phyloP scores from a whole-genome alignment of 2,888 invertebrate species.

The Ernsta delagoae region DNA sequence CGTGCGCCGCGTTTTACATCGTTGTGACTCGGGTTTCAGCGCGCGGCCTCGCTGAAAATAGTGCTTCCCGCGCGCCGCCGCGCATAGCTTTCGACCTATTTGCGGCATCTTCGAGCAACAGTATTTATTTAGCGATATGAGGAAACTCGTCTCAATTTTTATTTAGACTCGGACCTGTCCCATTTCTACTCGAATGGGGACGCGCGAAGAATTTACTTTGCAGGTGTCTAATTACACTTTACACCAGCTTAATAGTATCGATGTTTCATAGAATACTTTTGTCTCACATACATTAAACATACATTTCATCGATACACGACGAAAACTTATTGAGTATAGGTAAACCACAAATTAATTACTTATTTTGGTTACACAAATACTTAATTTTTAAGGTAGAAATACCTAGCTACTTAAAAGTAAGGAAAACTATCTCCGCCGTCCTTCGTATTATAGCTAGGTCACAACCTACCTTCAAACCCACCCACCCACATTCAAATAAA shows the following conservation, averaged over 20 bases:
- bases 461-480: too few species aligned
- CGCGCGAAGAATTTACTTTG: slow-evolving; percentile 32
- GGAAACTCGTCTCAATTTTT: slow-evolving; percentile 77
- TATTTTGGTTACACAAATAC: too few species aligned
- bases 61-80: slow-evolving; percentile 57
- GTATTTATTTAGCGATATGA: slow-evolving; percentile 82
- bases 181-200: slow-evolving; percentile 68
- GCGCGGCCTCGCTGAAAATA: slow-evolving; percentile 82
- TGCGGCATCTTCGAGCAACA: slow-evolving; percentile 76
- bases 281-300: neutral
- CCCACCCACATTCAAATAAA: too few species aligned
- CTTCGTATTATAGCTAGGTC: too few species aligned
- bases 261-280: neutral
- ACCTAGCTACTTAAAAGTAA: too few species aligned
- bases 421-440: too few species aligned
- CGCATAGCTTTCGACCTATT: slow-evolving; percentile 70
- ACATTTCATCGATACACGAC: neutral
- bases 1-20: slow-evolving; percentile 51
- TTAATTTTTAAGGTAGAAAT: too few species aligned
- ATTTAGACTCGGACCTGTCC: slow-evolving; percentile 74
- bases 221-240: slow-evolving; percentile 42
- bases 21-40: slow-evolving; percentile 79
- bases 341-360: too few species aligned
- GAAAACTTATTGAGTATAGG: too few species aligned
- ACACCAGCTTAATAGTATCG: slow-evolving; percentile 5